These are phyloP conservation scores for Crotalus horridus DNA, from an alignment of 2,113 vertebrate species.

Conservation along the genomic window DNA sequence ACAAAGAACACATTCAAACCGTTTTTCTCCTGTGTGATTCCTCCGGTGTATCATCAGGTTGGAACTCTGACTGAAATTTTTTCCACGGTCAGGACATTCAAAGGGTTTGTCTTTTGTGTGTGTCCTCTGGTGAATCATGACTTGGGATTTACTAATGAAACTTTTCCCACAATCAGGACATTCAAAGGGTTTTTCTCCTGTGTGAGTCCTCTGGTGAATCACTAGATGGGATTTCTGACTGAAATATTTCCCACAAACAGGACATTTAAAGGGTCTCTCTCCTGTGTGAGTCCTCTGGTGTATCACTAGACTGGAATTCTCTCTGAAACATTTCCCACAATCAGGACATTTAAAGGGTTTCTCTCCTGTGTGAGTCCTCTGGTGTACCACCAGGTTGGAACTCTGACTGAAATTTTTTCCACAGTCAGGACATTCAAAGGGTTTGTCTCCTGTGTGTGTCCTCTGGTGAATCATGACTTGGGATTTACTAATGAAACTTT, in stretches of 20 bases:
- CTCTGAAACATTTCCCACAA: not conserved
- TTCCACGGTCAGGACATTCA: too few species aligned
- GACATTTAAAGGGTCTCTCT: not conserved
- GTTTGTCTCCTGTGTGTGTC: too few species aligned
- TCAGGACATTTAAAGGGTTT: not conserved
- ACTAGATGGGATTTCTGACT: not conserved
- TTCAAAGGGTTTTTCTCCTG: not conserved
- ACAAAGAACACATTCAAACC: too few species aligned
- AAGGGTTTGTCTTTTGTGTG: too few species aligned
- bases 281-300: not conserved
- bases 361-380: not conserved
- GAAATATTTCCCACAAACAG: too few species aligned
- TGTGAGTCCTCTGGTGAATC: too few species aligned
- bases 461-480: too few species aligned
- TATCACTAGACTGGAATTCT: rapidly evolving
- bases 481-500: not conserved
- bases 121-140: not conserved
- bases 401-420: too few species aligned
- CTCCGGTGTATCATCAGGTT: too few species aligned
- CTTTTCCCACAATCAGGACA: not conserved
- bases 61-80: too few species aligned
- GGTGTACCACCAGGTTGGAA: not conserved
- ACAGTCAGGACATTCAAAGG: too few species aligned
- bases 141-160: not conserved
- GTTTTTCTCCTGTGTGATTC: too few species aligned